Conservation (phyloP, 2,888 invertebrate genomes). For the Dione juno region DNA sequence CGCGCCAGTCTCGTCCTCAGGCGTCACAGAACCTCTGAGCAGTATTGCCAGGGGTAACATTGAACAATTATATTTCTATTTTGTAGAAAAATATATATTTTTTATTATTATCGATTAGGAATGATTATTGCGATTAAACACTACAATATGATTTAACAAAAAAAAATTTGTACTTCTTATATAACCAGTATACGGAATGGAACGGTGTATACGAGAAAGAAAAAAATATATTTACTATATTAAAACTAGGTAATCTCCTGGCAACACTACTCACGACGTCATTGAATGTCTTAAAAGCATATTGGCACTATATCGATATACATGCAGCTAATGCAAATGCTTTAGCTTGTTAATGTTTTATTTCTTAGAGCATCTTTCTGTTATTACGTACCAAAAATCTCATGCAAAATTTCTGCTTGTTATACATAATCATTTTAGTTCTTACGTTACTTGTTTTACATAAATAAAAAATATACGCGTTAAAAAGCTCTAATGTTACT, state of each 20-base stretch:
- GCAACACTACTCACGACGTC: slow-evolving; percentile 57
- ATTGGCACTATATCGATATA: slow-evolving; percentile 36
- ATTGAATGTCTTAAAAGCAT: slow-evolving; percentile 50
- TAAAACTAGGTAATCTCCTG: background rate
- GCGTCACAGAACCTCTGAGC: slow-evolving; percentile 50
- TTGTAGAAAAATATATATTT: background rate
- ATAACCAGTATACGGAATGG: background rate
- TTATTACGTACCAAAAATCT: slow-evolving; percentile 12
- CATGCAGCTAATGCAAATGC: slow-evolving; percentile 28
- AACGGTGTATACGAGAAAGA: background rate
- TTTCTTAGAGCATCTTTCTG: slow-evolving; percentile 2
- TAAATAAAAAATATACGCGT: slow-evolving; percentile 12
- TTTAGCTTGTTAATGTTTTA: slow-evolving; percentile 31
- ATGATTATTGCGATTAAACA: too few relatives aligned
- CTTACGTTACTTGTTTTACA: slow-evolving; percentile 9
- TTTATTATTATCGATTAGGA: background rate
- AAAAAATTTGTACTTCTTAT: background rate
- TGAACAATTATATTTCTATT: background rate
- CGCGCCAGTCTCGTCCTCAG: slow-evolving; percentile 55
- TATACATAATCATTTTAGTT: background rate
- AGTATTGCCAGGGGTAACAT: slow-evolving; percentile 36
- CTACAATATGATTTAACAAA: too few relatives aligned
- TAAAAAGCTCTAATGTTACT: slow-evolving; percentile 18
- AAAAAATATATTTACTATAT: background rate
- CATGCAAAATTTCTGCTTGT: slow-evolving; percentile 6